Conservation (phyloP, 2,888 invertebrate species). For the Drosophila imparisetae region DNA sequence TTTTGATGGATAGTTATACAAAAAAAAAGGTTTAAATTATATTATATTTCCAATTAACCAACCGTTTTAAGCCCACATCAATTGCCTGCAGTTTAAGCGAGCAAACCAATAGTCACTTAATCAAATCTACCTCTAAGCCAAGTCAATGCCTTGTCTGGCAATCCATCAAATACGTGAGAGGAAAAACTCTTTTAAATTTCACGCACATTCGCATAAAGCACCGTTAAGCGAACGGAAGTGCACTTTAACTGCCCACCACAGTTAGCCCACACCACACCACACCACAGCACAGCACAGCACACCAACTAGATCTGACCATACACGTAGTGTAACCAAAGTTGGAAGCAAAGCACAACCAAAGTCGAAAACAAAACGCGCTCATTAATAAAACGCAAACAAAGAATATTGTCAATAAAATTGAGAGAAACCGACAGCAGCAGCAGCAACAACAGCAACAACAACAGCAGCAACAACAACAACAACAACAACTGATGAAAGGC, state of each 20-base stretch:
- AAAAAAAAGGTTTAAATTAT: too few relatives aligned
- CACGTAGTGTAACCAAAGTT: slow-evolving; percentile 36
- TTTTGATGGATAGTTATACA: background rate
- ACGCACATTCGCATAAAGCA: slow-evolving; percentile 56
- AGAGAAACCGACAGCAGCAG: slow-evolving; percentile 28
- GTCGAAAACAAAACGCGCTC: slow-evolving; percentile 67
- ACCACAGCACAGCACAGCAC: slow-evolving; percentile 23
- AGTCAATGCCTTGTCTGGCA: slow-evolving; percentile 7
- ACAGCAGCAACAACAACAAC: slow-evolving; percentile 1
- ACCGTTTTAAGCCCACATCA: too few relatives aligned
- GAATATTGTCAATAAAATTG: slow-evolving; percentile 72
- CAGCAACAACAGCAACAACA: background rate
- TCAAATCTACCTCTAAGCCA: background rate
- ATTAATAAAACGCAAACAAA: slow-evolving; percentile 73
- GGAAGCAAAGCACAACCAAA: slow-evolving; percentile 36
- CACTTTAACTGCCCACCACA: slow-evolving; percentile 73
- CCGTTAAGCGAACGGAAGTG: slow-evolving; percentile 74
- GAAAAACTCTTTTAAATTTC: slow-evolving; percentile 29
- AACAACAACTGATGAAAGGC: slow-evolving; percentile 35
- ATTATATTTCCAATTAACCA: too few relatives aligned
- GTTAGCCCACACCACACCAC: slow-evolving; percentile 20
- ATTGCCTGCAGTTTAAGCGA: background rate
- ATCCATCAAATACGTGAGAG: slow-evolving; percentile 12
- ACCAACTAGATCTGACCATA: slow-evolving; percentile 47
- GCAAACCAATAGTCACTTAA: slow-evolving; percentile 11